These are phyloP conservation scores for Oncorhynchus keta DNA, from an alignment of 2,113 vertebrate genomes.

Conservation along the genomic window DNA sequence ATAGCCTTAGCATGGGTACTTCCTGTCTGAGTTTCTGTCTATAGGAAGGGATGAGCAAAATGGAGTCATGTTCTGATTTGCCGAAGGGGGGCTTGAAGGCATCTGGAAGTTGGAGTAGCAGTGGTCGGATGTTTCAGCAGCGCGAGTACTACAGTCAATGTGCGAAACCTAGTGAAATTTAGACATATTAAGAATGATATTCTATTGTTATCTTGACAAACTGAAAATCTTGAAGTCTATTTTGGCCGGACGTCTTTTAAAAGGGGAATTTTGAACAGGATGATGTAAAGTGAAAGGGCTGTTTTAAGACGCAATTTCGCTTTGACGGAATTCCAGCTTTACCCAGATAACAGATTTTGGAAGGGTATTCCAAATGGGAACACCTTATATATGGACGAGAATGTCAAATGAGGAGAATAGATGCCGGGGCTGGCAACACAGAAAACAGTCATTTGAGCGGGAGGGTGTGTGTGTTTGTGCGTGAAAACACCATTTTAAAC, in stretches of 20 bases:
- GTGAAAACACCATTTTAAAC: background rate
- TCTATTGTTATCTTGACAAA: constrained; percentile 25
- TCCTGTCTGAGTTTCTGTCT: too few species aligned
- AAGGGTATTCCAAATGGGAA: constrained; percentile 35
- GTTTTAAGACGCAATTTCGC: constrained; percentile 50
- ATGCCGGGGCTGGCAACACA: background rate
- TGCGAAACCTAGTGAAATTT: background rate
- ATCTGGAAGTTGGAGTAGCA: too few species aligned
- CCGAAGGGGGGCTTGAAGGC: too few species aligned
- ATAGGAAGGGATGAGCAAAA: too few species aligned
- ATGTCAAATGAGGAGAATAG: background rate
- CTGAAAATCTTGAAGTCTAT: constrained; percentile 58
- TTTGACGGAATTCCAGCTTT: constrained; percentile 48
- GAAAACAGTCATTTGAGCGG: constrained; percentile 2
- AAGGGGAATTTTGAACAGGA: constrained; percentile 62
- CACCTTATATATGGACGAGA: background rate
- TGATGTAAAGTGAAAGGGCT: constrained; percentile 39
- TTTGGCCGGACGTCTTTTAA: constrained; percentile 44
- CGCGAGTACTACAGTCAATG: too few species aligned
- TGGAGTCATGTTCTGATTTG: too few species aligned
- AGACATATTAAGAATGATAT: background rate
- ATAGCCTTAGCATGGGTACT: too few species aligned
- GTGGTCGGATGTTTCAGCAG: too few species aligned
- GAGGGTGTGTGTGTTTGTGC: background rate
- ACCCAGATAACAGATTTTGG: constrained; percentile 39